Evolutionary conservation across 2,797 vertebrate genomes (phyloP).

Genomic region (Tragelaphus eurycerus): DNA sequence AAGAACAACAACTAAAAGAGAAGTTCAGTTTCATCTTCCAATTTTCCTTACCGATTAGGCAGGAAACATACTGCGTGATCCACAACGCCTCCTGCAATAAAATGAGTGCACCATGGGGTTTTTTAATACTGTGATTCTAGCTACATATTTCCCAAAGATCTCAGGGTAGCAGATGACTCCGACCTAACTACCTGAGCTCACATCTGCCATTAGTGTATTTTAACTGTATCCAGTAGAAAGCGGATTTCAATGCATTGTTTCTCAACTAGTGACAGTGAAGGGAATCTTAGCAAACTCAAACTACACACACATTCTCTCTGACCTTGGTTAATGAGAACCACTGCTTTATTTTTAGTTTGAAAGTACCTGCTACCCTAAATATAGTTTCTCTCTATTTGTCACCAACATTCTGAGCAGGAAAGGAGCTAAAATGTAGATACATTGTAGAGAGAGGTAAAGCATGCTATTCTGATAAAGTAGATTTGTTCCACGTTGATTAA

Average conservation of each 20-base stretch:
- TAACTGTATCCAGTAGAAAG: neutral
- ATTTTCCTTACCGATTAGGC: neutral
- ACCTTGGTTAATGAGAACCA: constrained; percentile 39
- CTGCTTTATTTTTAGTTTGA: constrained; percentile 45
- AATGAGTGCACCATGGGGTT: neutral
- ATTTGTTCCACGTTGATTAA: neutral
- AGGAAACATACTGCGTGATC: neutral
- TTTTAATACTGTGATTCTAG: neutral
- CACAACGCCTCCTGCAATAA: neutral
- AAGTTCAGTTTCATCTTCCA: constrained; percentile 5
- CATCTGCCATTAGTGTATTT: neutral
- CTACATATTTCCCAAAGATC: neutral
- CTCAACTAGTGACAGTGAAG: constrained; percentile 19
- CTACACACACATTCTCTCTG: neutral
- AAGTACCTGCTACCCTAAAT: constrained; percentile 44
- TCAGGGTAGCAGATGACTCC: neutral
- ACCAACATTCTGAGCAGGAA: constrained; percentile 25
- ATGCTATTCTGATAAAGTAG: neutral
- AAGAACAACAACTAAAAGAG: neutral
- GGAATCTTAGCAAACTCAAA: neutral
- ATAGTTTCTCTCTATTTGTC: constrained; percentile 22
- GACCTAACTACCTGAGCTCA: constrained; percentile 12
- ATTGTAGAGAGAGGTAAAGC: constrained; percentile 10
- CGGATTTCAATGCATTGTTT: neutral
- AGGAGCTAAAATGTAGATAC: neutral